These are phyloP conservation scores for Chamaea fasciata DNA, from an alignment of 2,113 vertebrate species.

Conservation along the genomic window DNA sequence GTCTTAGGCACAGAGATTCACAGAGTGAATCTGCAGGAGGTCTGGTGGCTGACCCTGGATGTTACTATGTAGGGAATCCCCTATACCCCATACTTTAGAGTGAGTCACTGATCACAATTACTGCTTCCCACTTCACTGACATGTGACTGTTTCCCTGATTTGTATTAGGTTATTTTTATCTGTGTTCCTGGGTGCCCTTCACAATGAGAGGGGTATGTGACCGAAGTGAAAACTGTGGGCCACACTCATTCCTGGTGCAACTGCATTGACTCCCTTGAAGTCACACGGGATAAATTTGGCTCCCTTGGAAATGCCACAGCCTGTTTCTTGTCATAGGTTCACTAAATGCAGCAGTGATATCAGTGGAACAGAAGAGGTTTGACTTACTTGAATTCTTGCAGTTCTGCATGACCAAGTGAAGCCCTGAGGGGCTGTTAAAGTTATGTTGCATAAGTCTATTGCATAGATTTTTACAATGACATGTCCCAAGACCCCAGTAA, in stretches of 20 bases:
- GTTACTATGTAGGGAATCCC: not conserved
- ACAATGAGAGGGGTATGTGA: not conserved
- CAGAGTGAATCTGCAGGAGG: not conserved
- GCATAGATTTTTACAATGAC: not conserved
- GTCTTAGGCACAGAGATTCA: not conserved
- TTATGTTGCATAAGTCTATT: not conserved
- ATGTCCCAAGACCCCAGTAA: not conserved
- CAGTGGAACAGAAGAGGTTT: constrained; percentile 33
- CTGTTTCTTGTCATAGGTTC: constrained; percentile 48
- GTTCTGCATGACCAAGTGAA: not conserved
- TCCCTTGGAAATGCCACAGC: constrained; percentile 31
- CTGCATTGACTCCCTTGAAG: not conserved
- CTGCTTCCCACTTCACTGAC: not conserved
- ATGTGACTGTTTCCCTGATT: not conserved
- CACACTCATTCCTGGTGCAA: not conserved
- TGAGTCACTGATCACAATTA: not conserved
- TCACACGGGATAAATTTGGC: constrained; percentile 38
- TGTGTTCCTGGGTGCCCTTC: constrained; percentile 42
- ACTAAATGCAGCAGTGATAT: constrained; percentile 61
- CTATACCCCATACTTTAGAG: not conserved
- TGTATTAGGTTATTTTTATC: constrained; percentile 43
- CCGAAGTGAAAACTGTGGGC: not conserved
- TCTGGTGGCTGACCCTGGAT: not conserved
- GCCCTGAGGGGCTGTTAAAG: not conserved
- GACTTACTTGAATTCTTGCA: not conserved